These are phyloP conservation scores for Scaeva pyrastri DNA, from an alignment of 2,888 invertebrate genomes.

Conservation along the genomic window DNA sequence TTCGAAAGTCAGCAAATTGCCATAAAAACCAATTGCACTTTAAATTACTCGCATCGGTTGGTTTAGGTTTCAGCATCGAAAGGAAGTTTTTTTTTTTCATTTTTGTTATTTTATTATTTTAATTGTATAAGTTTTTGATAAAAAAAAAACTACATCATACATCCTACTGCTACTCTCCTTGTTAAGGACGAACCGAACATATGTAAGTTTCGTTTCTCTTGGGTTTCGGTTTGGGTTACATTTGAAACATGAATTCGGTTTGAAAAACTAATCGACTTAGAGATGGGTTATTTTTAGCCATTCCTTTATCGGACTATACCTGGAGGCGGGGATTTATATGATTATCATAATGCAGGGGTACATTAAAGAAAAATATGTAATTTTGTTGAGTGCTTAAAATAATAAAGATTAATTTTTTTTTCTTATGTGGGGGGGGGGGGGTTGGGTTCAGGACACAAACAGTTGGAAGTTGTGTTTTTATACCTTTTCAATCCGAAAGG, in stretches of 20 bases:
- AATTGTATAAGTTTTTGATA: not conserved
- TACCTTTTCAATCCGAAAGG: no score
- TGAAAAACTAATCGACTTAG: not conserved
- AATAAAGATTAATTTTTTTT: not conserved
- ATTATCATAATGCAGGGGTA: not conserved
- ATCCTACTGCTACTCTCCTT: not conserved
- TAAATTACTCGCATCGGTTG: conserved; percentile 72
- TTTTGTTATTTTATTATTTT: conserved; percentile 14
- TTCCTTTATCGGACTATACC: not conserved
- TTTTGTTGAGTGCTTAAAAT: not conserved
- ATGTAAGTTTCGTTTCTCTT: not conserved
- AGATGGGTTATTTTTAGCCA: not conserved
- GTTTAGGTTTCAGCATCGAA: conserved; percentile 13
- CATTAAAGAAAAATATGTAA: not conserved
- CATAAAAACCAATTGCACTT: conserved; percentile 74
- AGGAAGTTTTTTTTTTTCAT: not conserved
- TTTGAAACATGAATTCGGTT: conserved; percentile 52
- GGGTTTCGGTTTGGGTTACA: not conserved
- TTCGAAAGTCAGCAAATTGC: conserved; percentile 70
- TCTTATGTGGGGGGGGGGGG: no score
- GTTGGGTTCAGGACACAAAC: no score
- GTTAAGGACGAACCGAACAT: not conserved
- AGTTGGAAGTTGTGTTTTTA: no score
- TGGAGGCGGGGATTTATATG: not conserved
- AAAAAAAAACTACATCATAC: not conserved